Evolutionary conservation across 2,797 vertebrate species (phyloP).

Genomic region (Taeniopygia guttata): DNA sequence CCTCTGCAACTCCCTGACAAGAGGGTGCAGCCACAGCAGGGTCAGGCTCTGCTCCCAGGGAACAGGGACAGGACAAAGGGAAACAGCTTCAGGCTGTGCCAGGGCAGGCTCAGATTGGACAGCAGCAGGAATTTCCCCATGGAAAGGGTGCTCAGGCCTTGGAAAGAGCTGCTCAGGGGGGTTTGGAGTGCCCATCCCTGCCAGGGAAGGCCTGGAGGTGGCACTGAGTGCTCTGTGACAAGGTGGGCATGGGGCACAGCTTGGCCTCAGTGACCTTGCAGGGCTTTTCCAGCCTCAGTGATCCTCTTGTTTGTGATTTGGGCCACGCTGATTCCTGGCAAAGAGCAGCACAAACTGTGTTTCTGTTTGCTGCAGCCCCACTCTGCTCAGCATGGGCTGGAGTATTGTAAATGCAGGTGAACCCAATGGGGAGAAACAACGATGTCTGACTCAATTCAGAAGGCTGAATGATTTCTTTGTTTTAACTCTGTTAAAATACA

Average conservation of each 20-base stretch:
- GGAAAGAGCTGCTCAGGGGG: neutral
- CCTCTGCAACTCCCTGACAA: no score
- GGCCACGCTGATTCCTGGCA: neutral
- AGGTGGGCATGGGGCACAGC: fast-evolving
- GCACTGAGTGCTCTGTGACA: neutral
- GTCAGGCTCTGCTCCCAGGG: neutral
- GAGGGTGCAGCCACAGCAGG: neutral
- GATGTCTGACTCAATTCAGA: no score
- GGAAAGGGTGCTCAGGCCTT: neutral
- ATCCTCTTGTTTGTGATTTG: neutral
- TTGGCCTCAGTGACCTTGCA: fast-evolving
- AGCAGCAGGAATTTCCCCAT: neutral
- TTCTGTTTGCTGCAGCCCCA: neutral
- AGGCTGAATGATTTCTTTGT: no score
- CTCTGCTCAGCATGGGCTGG: neutral
- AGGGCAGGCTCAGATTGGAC: neutral
- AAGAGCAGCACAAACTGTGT: neutral
- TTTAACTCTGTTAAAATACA: no score
- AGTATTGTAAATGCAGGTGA: no score
- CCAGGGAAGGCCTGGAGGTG: neutral
- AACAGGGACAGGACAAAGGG: neutral
- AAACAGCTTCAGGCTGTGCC: fast-evolving
- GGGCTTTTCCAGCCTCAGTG: neutral
- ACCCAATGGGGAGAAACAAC: no score
- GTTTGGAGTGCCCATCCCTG: neutral